Percentiles rank a stretch among this genome's conserved stretches.
Evolutionary conservation across 2,888 invertebrate species (phyloP).

Genomic region (Selenia dentaria): DNA sequence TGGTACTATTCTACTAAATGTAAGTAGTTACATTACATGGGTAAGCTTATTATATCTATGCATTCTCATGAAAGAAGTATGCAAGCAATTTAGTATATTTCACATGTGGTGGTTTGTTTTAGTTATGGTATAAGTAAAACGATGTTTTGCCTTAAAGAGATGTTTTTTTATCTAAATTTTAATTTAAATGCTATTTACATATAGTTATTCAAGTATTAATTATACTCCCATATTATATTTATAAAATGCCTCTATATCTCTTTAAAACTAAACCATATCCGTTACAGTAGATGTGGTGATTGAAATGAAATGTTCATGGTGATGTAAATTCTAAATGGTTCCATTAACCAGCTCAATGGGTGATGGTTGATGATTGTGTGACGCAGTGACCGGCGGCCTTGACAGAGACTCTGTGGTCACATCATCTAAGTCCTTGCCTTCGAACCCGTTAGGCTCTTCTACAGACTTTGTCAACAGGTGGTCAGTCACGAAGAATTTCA

Average conservation of each 20-base stretch:
- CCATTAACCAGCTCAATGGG: conserved; percentile 79
- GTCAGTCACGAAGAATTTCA: conserved; percentile 84
- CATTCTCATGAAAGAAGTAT: conserved; percentile 32
- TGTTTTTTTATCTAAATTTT: conserved; percentile 21
- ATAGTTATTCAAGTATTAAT: conserved; percentile 9
- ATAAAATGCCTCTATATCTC: conserved; percentile 53
- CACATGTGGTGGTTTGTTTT: conserved; percentile 13
- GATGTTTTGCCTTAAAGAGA: conserved; percentile 58
- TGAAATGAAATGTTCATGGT: conserved; percentile 50
- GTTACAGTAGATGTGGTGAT: conserved; percentile 53
- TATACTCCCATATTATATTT: neutral
- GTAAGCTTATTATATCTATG: conserved; percentile 43
- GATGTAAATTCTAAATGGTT: conserved; percentile 67
- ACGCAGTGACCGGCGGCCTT: conserved; percentile 60
- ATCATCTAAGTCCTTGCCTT: conserved; percentile 63
- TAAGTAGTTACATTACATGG: conserved; percentile 47
- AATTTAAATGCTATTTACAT: conserved; percentile 20
- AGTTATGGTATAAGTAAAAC: conserved; percentile 26
- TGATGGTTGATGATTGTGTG: conserved; percentile 72
- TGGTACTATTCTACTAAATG: conserved; percentile 44
- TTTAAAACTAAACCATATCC: conserved; percentile 57
- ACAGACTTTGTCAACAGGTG: conserved; percentile 76
- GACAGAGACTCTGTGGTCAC: conserved; percentile 66
- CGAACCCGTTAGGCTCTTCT: conserved; percentile 79
- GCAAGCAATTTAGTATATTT: conserved; percentile 28